Base-by-base conservation (phyloP, 2,888 invertebrate genomes). In the Caradrina kadenii region DNA sequence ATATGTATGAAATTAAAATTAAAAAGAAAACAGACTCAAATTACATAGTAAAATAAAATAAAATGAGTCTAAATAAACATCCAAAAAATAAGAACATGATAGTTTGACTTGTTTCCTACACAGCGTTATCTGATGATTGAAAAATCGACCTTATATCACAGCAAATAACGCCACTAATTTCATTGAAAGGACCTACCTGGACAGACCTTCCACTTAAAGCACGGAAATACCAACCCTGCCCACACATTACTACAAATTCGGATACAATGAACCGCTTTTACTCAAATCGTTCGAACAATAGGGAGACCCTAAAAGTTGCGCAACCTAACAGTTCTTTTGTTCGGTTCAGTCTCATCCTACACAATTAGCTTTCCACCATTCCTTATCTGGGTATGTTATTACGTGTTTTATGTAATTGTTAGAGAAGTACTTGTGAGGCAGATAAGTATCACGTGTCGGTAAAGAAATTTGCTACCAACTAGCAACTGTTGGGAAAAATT, bases 281-380 rank as follows among this genome's bases (percentile, higher is more conserved):
- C 81, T 76, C 31, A 78, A 76, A 75, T 63, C 58, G 55, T 58
- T 66, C 6, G 39, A 73, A 82, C 83, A 84, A 82, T 80, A 56
- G 61, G 65, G 42, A 52, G 26, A 68, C 73, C 80, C 67, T 73
- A 65, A 67, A 56, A 26, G 66, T 85, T 84, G 63, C 71, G 64
- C 63, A 81, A 82, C 65, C 59, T 59, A 63, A 73, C 66, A 68
- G 61, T 79, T 87, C 82, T 83, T 85, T 87, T 87, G 86, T 86
- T 79, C 54, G 31, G 45, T 70, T 67, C 11, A 11, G 17, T 82
- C 73, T 59, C 86, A 78, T 77, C 73, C 58, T 75, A 76, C 62
- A 60, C 84, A 81, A 83, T 81, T 73, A 76, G 71, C 76, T 81
- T 83, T 79, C 63, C 79, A 67, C 52, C 39, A 59, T 61, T 73